phyloP scores from a whole-genome alignment of 1,140 invertebrate species.

The Paraescarpia echinospica region DNA sequence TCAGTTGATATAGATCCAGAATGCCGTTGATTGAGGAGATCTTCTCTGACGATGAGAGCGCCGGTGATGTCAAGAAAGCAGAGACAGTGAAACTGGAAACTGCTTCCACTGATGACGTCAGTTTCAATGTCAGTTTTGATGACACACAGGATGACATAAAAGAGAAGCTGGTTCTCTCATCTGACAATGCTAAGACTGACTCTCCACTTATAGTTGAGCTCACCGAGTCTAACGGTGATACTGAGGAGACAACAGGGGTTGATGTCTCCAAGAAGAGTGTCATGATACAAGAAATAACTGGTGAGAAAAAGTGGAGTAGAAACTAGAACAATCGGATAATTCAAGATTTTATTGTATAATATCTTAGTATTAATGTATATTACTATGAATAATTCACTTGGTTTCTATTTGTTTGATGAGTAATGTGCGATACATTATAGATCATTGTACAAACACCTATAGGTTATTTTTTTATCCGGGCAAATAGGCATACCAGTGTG shows the following conservation, averaged over 20 bases:
- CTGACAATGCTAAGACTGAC: background rate
- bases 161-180: background rate
- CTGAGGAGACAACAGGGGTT: background rate
- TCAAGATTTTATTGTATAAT: background rate
- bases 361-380: background rate
- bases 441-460: no score
- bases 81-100: background rate
- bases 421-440: no score
- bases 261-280: background rate
- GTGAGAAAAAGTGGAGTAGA: background rate
- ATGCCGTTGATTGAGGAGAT: constrained; percentile 14
- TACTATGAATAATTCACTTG: no score
- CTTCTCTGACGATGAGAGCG: background rate
- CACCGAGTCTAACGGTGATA: background rate
- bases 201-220: constrained; percentile 9
- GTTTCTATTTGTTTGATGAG: no score
- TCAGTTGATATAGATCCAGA: background rate
- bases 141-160: constrained; percentile 8
- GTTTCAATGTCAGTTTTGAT: background rate
- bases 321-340: no score
- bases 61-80: background rate
- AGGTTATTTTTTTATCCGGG: no score
- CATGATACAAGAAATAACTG: background rate
- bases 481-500: no score
- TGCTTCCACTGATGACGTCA: background rate